These are phyloP conservation scores for Phrynocephalus vlangalii DNA, from an alignment of 2,797 vertebrate genomes.

Conservation along the genomic window DNA sequence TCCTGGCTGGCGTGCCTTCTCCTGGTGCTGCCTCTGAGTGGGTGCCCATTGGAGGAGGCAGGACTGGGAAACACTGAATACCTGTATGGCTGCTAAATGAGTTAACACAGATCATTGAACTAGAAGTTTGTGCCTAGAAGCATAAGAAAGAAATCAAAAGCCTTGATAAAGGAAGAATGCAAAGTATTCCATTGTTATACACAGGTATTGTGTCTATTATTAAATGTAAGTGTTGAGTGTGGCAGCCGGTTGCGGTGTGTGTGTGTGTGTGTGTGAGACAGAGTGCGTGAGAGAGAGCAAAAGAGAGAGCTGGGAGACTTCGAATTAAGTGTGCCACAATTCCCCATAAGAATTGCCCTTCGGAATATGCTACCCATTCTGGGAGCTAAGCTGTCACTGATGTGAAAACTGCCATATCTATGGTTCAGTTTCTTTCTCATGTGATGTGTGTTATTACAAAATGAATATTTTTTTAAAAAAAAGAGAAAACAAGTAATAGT, in stretches of 20 bases:
- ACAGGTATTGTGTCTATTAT: neutral
- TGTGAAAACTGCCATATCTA: neutral
- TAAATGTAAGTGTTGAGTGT: too few relatives aligned
- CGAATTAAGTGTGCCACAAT: neutral
- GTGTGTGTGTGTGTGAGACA: neutral
- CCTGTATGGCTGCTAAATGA: too few relatives aligned
- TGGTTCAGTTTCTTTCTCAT: neutral
- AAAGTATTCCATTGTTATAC: neutral
- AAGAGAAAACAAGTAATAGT: neutral
- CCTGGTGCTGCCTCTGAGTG: too few relatives aligned
- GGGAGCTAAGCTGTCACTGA: neutral
- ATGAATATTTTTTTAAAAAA: neutral
- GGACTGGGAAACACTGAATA: too few relatives aligned
- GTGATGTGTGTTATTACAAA: neutral
- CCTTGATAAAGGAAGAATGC: slow-evolving; percentile 1
- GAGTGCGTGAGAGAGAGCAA: too few relatives aligned
- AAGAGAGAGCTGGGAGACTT: neutral
- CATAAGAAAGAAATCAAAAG: neutral
- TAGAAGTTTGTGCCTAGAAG: too few relatives aligned
- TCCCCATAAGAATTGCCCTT: neutral
- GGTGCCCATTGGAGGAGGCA: too few relatives aligned
- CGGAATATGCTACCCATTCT: neutral
- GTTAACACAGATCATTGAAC: too few relatives aligned
- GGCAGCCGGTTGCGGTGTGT: too few relatives aligned
- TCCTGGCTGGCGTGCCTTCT: too few relatives aligned